Base-by-base conservation (phyloP, 2,888 invertebrate species). In the Sarcophaga variegata region DNA sequence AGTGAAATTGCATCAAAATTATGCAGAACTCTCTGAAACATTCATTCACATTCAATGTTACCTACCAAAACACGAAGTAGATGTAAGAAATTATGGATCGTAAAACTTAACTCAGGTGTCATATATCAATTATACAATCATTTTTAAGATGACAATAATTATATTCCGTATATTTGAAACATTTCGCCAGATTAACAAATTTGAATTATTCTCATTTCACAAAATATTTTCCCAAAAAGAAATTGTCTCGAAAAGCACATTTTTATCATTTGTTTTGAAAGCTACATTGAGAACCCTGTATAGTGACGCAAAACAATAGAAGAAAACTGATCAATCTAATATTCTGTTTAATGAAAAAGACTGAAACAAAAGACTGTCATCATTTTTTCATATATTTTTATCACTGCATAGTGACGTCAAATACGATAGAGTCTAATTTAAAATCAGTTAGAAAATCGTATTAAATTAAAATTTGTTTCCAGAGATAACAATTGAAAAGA, bases 321-420 rank as follows among this genome's bases (percentile, higher is more conserved):
- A 59, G 6, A 59, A 59, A 59, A 59, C 6, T 59, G 17, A 59
- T 17, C 59, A 59, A 59, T 59, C 59, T 14, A 59, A 17, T n/a
- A 59, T 59, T 17, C 17, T 59, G n/a, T 66, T 66, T 3, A 20
- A 8, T 62, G 4, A 27, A 76, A 59, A 37, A 20, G 20, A 20
- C 8, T 54, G 22, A 66, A 60, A 37, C 10, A 37, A n/a, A n/a
- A 37, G 8, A 37, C 37, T 37, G 37, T 37, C 8, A 37, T 37
- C 17, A 14, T 71, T 37, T 64, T 37, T 63, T 79, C 54, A 54
- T 27, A 11, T 45, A 27, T 71, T 59, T 76, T 17, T 27, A 64
- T 6, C 14, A 64, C 79, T 25, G 77, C 82, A 83, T 71, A 77
- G 71, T 83, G 82, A 83, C 77, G 82, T 83, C 77, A 83, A 77